These are phyloP conservation scores for Orestias chungarensis DNA, from an alignment of 2,797 vertebrate species.

Conservation along the genomic window DNA sequence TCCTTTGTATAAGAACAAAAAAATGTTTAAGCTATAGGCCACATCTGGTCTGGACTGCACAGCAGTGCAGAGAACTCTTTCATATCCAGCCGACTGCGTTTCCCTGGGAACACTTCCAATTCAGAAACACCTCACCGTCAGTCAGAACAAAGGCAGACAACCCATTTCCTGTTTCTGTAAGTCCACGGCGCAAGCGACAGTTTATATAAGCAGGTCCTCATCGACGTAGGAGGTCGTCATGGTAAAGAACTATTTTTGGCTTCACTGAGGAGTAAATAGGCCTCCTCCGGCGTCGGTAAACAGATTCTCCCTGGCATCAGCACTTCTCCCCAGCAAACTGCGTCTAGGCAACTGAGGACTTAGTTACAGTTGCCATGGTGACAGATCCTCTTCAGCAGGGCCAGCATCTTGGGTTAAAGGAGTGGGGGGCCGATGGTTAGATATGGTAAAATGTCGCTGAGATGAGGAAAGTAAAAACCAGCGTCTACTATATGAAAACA, in stretches of 20 bases:
- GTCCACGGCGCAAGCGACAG: constrained; percentile 46
- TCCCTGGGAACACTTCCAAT: constrained; percentile 12
- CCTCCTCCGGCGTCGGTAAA: constrained; percentile 62
- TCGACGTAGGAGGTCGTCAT: constrained; percentile 41
- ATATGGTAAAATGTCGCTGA: constrained; percentile 37
- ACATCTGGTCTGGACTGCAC: neutral
- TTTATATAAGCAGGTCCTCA: constrained; percentile 51
- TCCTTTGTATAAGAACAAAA: neutral
- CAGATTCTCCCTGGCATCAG: constrained; percentile 69
- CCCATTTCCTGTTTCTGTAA: constrained; percentile 24
- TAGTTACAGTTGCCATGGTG: constrained; percentile 82
- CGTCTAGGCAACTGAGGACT: constrained; percentile 74
- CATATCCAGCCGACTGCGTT: neutral
- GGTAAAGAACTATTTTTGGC: constrained; percentile 51
- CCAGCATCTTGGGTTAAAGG: constrained; percentile 46
- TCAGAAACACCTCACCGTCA: constrained; percentile 2
- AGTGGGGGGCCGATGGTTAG: constrained; percentile 19
- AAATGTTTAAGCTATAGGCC: neutral
- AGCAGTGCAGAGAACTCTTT: neutral
- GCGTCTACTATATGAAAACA: neutral
- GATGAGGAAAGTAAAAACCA: constrained; percentile 27
- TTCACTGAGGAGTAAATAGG: constrained; percentile 60
- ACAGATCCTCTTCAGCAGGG: constrained; percentile 56
- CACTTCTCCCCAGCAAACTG: constrained; percentile 59
- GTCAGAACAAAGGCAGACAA: constrained; percentile 16